These are phyloP conservation scores for Gulo gulo DNA, from an alignment of 2,113 vertebrate genomes.

Conservation along the genomic window DNA sequence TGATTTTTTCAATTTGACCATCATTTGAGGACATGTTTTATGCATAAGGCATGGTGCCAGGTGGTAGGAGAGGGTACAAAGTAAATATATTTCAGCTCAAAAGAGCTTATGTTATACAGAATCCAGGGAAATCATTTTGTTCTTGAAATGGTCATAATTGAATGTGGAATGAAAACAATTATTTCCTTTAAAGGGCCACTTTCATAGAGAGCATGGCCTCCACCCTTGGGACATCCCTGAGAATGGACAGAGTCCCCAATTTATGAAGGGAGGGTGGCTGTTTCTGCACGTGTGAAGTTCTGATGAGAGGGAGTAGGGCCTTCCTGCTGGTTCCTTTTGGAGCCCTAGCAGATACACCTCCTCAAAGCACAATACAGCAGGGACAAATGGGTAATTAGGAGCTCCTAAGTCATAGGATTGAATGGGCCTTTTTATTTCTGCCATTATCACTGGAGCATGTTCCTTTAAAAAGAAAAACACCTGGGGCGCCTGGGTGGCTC, in stretches of 20 bases:
- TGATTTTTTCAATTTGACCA: neutral
- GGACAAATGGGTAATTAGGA: neutral
- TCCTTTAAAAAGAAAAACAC: neutral
- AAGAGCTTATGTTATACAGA: neutral
- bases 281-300: rapidly evolving
- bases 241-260: too few relatives aligned
- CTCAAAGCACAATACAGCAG: neutral
- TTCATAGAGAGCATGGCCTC: neutral
- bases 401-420: rapidly evolving
- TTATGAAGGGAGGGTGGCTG: neutral
- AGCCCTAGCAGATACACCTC: neutral
- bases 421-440: neutral
- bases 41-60: neutral
- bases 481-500: too few relatives aligned
- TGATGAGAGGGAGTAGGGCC: neutral
- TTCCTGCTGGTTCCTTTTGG: neutral
- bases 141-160: neutral
- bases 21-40: neutral
- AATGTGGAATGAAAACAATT: neutral
- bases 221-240: neutral
- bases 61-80: neutral
- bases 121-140: neutral
- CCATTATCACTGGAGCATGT: neutral
- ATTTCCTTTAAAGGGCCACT: neutral
- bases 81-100: neutral